phyloP scores from a whole-genome alignment of 2,888 invertebrate species.

The Dolichopus griseipennis region DNA sequence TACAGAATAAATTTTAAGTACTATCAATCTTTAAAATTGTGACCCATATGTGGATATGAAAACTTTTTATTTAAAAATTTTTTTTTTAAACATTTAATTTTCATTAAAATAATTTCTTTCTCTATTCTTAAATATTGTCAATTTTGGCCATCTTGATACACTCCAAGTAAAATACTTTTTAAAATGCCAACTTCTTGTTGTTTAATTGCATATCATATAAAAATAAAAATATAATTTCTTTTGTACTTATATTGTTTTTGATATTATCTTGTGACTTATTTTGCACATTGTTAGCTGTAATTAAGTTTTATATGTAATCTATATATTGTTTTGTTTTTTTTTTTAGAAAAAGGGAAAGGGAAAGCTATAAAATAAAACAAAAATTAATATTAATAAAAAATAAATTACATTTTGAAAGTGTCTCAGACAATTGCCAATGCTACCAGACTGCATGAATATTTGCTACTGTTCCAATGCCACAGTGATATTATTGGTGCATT shows the following conservation, averaged over 20 bases:
- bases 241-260: neutral
- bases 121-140: no score
- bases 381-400: neutral
- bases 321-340: neutral
- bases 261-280: neutral
- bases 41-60: no score
- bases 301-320: no score
- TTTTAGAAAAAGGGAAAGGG: neutral
- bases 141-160: no score
- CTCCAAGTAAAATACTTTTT: no score
- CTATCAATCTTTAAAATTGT: no score
- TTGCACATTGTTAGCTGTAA: neutral
- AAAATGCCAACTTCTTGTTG: no score
- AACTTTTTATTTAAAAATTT: no score
- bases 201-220: no score
- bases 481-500: conserved; percentile 4
- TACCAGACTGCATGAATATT: conserved; percentile 1
- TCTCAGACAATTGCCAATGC: conserved; percentile 6
- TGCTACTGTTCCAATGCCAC: conserved; percentile 4
- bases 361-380: neutral
- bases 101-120: no score
- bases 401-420: neutral
- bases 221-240: neutral
- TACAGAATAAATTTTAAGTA: no score
- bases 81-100: no score